Conservation (phyloP, 2,888 invertebrate genomes). For the Nyleta sp. region DNA sequence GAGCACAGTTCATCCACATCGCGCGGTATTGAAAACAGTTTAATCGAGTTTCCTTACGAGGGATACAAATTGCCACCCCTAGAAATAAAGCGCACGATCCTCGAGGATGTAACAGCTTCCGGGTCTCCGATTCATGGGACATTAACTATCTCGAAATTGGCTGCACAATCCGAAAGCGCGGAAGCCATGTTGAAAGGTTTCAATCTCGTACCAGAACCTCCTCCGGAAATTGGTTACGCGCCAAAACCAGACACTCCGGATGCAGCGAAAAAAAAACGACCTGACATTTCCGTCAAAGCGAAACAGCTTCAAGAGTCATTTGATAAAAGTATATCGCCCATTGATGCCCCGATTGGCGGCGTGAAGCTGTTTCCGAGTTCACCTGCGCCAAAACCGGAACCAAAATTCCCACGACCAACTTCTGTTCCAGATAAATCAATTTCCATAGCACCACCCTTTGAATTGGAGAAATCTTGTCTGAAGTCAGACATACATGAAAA, state of each 20-base stretch:
- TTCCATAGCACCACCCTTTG: slow-evolving; percentile 77
- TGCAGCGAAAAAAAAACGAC: slow-evolving; percentile 81
- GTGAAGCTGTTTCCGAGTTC: slow-evolving; percentile 83
- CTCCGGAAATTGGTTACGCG: slow-evolving; percentile 87
- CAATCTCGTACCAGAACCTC: slow-evolving; percentile 87
- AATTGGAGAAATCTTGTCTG: slow-evolving; percentile 73
- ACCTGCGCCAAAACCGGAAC: slow-evolving; percentile 68
- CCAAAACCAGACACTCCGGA: slow-evolving; percentile 82
- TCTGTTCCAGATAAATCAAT: slow-evolving; percentile 69
- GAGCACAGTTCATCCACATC: slow-evolving; percentile 69
- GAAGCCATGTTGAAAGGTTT: slow-evolving; percentile 82
- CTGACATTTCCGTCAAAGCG: slow-evolving; percentile 85
- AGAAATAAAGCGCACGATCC: slow-evolving; percentile 73
- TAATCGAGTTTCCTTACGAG: slow-evolving; percentile 80
- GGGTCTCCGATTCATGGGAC: slow-evolving; percentile 77
- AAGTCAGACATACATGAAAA: slow-evolving; percentile 72
- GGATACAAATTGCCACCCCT: slow-evolving; percentile 75
- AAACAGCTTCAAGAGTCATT: slow-evolving; percentile 85
- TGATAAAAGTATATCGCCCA: slow-evolving; percentile 83
- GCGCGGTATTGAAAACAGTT: slow-evolving; percentile 77
- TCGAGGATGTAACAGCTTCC: slow-evolving; percentile 77
- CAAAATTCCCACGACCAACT: slow-evolving; percentile 62
- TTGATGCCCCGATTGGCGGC: slow-evolving; percentile 85
- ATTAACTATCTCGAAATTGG: slow-evolving; percentile 75
- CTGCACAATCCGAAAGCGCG: slow-evolving; percentile 76